Base-by-base conservation (phyloP, 1,140 invertebrate species). In the Ruditapes philippinarum region DNA sequence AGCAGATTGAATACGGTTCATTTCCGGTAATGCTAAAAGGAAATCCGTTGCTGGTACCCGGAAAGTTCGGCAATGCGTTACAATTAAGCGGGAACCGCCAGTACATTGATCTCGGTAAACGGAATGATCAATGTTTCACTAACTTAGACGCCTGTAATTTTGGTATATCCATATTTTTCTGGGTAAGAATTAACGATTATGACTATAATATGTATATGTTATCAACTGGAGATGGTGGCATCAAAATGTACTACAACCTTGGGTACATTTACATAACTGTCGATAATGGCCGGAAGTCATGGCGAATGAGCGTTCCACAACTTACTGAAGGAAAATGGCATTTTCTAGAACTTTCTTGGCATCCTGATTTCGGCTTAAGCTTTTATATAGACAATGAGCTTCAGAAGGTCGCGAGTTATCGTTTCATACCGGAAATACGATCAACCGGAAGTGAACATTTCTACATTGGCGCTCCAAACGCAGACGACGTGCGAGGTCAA, bases 281-380 rank as follows among this genome's bases (percentile, higher is more conserved):
- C 4, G 82, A 92, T 40, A 91, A 92, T 12, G 62, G 81, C 42
- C 73, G 91, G 3, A 90, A 92, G 60, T 89, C 91, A 25, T 92
- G 91, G 89, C 62, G 91, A 38, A 81, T 92, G 19, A 85, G 84
- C 5, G 65, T 92, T n/a, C 93, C 91, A 11, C 45, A 86, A 33
- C 89, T 93, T 14, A 83, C 70, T 14, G 85, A 91, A 19, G 85
- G 90, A 17, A 45, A 74, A 33, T 96, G 95, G 95, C 94, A 96
- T 86, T 95, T 93, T 78, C 79, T 95, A 33, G 95, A 96, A 86
- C 79, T 95, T 22, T 94, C 95, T 22, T 95, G 95, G 95, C 93
- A 95, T 68, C 93, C 92, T 9, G 91, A 94, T 19, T 89, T 89
- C 28, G 95, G 95, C 0, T 91, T 96, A 7, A 89, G 92, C 31